Percentiles rank a stretch among this genome's conserved stretches.
Conservation (phyloP, 2,113 vertebrate genomes). For the Herpetotheres cachinnans region DNA sequence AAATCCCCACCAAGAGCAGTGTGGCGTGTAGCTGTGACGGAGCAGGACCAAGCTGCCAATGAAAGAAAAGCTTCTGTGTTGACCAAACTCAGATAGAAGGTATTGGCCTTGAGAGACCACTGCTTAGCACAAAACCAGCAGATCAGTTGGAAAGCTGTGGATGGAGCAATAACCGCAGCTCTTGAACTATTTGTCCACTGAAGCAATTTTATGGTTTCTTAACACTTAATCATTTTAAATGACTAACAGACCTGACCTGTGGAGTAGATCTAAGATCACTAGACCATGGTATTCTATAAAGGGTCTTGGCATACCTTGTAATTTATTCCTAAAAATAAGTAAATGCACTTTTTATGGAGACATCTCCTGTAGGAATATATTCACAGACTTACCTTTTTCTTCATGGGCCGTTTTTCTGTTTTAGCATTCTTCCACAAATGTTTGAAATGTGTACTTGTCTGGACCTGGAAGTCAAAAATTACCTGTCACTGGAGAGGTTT, state of each 20-base stretch:
- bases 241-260: background rate
- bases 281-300: background rate
- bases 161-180: background rate
- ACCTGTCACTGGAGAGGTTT: background rate
- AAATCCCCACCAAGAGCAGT: background rate
- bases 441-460: background rate
- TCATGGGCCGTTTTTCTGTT: background rate
- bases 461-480: background rate
- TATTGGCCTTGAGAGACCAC: background rate
- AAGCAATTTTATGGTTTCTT: constrained; percentile 21
- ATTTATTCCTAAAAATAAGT: background rate
- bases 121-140: background rate
- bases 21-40: fast-evolving
- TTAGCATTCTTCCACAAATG: background rate
- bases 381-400: background rate
- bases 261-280: background rate
- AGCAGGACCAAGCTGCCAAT: background rate
- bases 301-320: background rate
- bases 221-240: constrained; percentile 23
- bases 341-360: background rate
- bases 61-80: background rate
- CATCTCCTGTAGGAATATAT: background rate
- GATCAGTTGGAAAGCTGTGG: background rate
- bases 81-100: background rate
- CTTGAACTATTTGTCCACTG: background rate